Evolutionary conservation across 2,797 vertebrate species (phyloP).

Genomic region (Erethizon dorsatum): DNA sequence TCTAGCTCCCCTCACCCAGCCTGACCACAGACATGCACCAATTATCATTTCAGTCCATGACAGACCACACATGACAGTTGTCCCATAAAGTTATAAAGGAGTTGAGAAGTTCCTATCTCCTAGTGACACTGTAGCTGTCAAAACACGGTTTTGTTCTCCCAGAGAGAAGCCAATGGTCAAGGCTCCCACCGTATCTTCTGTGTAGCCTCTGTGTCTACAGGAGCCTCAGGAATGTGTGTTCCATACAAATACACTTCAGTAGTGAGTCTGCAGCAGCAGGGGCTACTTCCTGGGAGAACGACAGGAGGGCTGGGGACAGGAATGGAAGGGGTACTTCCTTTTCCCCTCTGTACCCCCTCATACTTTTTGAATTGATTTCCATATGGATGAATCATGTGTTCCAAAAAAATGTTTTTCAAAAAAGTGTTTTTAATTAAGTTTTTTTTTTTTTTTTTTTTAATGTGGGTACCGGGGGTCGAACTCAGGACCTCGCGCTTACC

Average conservation of each 20-base stretch:
- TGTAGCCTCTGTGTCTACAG: neutral
- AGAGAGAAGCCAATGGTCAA: neutral
- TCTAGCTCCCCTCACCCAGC: neutral
- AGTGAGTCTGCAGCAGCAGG: neutral
- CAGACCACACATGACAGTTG: neutral
- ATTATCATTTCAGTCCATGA: neutral
- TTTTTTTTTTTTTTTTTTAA: no score
- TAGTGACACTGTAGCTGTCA: neutral
- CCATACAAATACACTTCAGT: neutral
- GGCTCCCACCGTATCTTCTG: neutral
- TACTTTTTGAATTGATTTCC: neutral
- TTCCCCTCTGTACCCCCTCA: neutral
- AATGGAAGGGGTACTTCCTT: neutral
- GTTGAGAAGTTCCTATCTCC: neutral
- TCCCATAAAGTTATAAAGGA: neutral
- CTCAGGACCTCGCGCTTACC: no score
- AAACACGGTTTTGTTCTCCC: neutral
- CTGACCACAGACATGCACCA: neutral
- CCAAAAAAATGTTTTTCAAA: neutral
- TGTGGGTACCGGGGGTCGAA: no score
- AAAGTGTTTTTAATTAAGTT: neutral
- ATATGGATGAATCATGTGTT: neutral
- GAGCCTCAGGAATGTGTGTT: neutral
- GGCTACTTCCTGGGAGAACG: neutral
- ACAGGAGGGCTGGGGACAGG: neutral